Evolutionary conservation across 2,888 invertebrate species (phyloP).

Genomic region (Drosophila algonquin): DNA sequence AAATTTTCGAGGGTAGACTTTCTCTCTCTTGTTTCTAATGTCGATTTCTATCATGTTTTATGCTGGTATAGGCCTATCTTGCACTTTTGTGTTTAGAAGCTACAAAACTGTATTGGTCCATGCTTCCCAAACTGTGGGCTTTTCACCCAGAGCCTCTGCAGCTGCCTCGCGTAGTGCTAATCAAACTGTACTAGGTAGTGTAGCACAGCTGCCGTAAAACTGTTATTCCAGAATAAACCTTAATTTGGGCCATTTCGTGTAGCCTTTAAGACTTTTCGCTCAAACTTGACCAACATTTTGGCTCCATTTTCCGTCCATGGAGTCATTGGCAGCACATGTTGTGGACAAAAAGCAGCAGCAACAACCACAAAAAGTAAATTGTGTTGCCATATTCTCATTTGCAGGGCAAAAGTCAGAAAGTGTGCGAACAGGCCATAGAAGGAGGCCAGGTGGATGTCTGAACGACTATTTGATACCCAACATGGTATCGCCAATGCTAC

Average conservation of each 20-base stretch:
- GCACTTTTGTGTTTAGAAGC: no score
- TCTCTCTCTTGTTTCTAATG: no score
- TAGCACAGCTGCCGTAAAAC: not conserved
- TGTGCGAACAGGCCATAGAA: not conserved
- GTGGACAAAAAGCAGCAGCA: conserved; percentile 5
- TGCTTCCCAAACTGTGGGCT: no score
- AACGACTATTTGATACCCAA: conserved; percentile 8
- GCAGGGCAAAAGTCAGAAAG: conserved; percentile 11
- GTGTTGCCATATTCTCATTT: conserved; percentile 35
- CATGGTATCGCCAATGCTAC: no score
- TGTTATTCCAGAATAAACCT: not conserved
- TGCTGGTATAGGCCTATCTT: no score
- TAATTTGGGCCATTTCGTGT: not conserved
- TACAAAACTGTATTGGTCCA: no score
- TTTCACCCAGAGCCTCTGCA: not conserved
- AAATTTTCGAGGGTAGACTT: no score
- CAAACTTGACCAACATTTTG: conserved; percentile 11
- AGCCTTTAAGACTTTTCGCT: conserved; percentile 10
- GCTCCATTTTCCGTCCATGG: conserved; percentile 11
- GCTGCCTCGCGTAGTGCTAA: not conserved
- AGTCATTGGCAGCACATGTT: conserved; percentile 25
- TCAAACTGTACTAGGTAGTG: not conserved
- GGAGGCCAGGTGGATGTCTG: not conserved
- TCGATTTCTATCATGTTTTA: no score
- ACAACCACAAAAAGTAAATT: conserved; percentile 18